Evolutionary conservation across 2,113 vertebrate species (phyloP), one percentile per base, ranked within the genome.

Genomic region (Nerophis ophidion): DNA sequence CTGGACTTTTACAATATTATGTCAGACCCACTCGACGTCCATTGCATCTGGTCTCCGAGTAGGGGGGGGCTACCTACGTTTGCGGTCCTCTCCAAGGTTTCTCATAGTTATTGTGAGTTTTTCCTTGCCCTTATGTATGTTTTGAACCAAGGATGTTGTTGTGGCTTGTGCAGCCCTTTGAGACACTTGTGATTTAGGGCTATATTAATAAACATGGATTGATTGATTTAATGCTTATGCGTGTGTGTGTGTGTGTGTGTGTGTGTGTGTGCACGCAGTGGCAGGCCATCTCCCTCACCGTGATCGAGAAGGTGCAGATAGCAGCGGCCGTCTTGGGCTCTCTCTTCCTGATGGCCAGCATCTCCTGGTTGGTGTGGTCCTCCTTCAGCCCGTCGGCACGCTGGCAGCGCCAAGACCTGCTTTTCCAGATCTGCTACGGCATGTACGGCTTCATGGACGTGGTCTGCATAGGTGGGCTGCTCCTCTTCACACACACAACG

Each of bases 381-480:
- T 98, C 95, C 57, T 93, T 98, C 87, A 99, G 97, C 81, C 96
- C 97, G 15, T 98, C 95, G 0, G 97, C 97, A 60, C 97, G 94
- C 71, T 99, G 97, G 97, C 97, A 99, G 82, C 92, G 97, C 48
- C 97, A 98, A 84, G 97, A 99, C 87, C 93, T 99, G 82, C 97
- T 99, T 75, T 99, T 99, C 90, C 97, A 99, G 94, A 98, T 99
- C 91, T 99, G 97, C 89, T 99, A 99, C 8, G 95, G 95, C 85
- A 98, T 99, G 96, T 99, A 99, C 0, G 97, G 97, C 90, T 98
- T 99, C 90, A 99, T 99, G 97, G 97, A 99, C 61, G 92, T 99
- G 78, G 95, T 98, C 84, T 99, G 97, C 90, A 94, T 99, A 75
- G 97, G 97, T 99, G 88, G 90, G 91, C 13, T 0, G 11, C 48